phyloP scores from a whole-genome alignment of 2,113 vertebrate genomes.

The Hippocampus guttulatus region DNA sequence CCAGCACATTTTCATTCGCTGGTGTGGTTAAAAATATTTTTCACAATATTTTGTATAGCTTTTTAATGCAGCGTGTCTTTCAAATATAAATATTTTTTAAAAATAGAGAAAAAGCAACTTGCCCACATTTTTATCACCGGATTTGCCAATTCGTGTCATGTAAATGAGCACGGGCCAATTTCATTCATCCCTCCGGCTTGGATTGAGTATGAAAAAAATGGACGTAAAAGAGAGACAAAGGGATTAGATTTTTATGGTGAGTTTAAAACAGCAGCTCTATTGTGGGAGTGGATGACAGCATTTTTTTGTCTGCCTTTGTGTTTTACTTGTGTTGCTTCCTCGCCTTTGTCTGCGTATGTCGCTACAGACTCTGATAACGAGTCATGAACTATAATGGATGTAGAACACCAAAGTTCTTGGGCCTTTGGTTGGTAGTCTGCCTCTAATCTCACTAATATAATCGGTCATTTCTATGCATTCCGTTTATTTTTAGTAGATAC shows the following conservation, averaged over 20 bases:
- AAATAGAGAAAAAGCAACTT: slow-evolving; percentile 30
- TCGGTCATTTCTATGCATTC: background rate
- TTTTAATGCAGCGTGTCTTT: slow-evolving; percentile 31
- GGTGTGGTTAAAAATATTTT: slow-evolving; percentile 12
- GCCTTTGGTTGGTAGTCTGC: background rate
- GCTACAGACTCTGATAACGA: background rate
- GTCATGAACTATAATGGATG: background rate
- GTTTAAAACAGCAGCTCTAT: slow-evolving; percentile 33
- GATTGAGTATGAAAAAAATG: slow-evolving; percentile 44
- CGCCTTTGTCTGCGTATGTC: slow-evolving; percentile 13
- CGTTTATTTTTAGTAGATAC: background rate
- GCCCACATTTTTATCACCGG: slow-evolving; percentile 19
- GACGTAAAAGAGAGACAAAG: slow-evolving; percentile 42
- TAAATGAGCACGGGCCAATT: slow-evolving; percentile 65
- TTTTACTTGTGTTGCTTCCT: slow-evolving; percentile 25
- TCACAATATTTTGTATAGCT: slow-evolving; percentile 29
- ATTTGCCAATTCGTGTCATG: slow-evolving; percentile 60
- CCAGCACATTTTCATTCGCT: slow-evolving; percentile 57
- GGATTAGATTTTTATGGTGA: slow-evolving; percentile 51
- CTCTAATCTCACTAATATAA: background rate
- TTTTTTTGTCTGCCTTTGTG: slow-evolving; percentile 31
- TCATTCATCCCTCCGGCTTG: slow-evolving; percentile 56
- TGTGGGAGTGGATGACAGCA: slow-evolving; percentile 36
- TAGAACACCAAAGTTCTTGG: background rate
- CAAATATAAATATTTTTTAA: slow-evolving; percentile 21